Evolutionary conservation across 1,140 invertebrate species (phyloP), one percentile per base, ranked within the genome.

Genomic region (Trachymyrmex septentrionalis): DNA sequence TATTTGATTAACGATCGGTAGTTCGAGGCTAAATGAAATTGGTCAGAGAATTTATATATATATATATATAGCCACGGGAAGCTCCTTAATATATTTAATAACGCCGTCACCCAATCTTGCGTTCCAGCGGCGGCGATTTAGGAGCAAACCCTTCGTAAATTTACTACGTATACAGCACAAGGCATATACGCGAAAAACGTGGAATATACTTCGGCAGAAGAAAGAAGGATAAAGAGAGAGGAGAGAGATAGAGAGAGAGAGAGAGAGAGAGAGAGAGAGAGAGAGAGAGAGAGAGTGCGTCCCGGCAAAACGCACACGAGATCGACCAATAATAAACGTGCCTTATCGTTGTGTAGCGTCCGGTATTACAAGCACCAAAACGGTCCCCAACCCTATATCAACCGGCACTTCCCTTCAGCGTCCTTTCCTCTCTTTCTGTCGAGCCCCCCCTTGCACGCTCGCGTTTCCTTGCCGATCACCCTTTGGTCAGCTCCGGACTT

Each of bases 261-360:
- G 19, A 34, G 64, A 38, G 34, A 77, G 61, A 16, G 34, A 48
- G 64, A 67, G 30, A 21, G 19, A 38, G 19, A 34, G 2, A 16
- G 34, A 48, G 64, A 67, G 30, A 21, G 19, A 38, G 19, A 34
- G 64, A 38, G 34, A 77, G 61, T 61, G 67, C 38, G 55, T 82
- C 38, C 30, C 55, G 12, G 38, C 55, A 38, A 73, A 73, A 34
- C 57, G 64, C 44, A 67, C 85, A 78, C 82, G 59, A 76, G 73
- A 85, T 85, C 75, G 75, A n/a, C 72, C 84, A 85, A 85, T 85
- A 85, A 85, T 78, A 85, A 73, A 78, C 82, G 73, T 85, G 84
- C 75, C 84, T 85, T 85, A 85, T 85, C 84, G 61, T 76, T 73
- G 84, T 85, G 44, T 85, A 61, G 61, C 38, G 73, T 21, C 30